Conservation (phyloP, 2,888 invertebrate species). For the Cataglyphis altisquamis region DNA sequence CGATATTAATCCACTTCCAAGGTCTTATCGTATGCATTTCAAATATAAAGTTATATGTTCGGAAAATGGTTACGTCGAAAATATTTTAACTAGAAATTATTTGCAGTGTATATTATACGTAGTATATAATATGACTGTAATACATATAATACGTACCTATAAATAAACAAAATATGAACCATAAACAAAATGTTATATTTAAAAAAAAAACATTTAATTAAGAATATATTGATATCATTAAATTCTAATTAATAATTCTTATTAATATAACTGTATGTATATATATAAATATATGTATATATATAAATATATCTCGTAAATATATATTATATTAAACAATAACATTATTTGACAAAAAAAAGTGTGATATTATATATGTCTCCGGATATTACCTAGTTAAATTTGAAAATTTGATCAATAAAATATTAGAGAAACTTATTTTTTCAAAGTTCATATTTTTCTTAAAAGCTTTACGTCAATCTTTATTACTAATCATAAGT, state of each 20-base stretch:
- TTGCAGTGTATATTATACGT: background rate
- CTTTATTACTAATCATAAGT: conserved; percentile 10
- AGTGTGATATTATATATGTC: background rate
- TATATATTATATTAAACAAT: background rate
- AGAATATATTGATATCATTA: conserved; percentile 15
- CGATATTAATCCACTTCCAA: conserved; percentile 61
- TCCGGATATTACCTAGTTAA: background rate
- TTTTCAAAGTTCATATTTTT: background rate
- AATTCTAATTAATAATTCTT: conserved; percentile 19
- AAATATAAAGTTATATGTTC: conserved; percentile 34
- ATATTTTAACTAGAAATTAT: conserved; percentile 19
- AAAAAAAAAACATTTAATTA: conserved; percentile 20
- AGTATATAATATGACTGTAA: background rate
- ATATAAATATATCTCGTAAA: background rate
- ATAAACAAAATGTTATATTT: background rate
- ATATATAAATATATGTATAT: background rate
- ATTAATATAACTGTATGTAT: background rate
- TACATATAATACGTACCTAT: background rate
- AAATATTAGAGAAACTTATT: background rate
- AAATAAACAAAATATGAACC: background rate
- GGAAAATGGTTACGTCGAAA: conserved; percentile 34
- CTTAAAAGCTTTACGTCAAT: background rate
- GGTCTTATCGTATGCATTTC: conserved; percentile 25
- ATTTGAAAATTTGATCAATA: background rate
- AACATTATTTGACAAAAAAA: background rate